Conservation (phyloP, 2,888 invertebrate species). For the Fabriciana adippe region DNA sequence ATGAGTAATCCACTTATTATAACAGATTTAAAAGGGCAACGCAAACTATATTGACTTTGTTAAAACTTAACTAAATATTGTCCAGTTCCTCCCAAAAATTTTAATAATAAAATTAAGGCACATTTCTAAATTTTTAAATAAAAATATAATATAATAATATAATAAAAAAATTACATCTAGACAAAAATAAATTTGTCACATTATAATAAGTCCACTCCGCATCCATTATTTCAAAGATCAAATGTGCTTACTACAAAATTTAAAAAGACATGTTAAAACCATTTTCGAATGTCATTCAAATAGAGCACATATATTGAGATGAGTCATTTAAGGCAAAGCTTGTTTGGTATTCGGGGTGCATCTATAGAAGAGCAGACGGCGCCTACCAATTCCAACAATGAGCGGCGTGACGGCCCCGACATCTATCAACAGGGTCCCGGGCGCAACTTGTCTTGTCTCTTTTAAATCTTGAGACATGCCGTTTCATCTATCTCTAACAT, state of each 20-base stretch:
- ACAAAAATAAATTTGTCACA: neutral
- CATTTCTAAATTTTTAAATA: neutral
- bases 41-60: too few species aligned
- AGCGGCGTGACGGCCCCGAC: conserved; percentile 63
- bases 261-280: neutral
- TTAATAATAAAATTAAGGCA: neutral
- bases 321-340: conserved; percentile 36
- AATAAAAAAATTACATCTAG: too few species aligned
- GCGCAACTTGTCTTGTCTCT: conserved; percentile 31
- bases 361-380: conserved; percentile 58
- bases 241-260: neutral
- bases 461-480: conserved; percentile 31
- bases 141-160: neutral
- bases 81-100: neutral
- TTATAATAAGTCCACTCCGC: too few species aligned
- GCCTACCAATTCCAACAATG: conserved; percentile 74
- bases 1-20: too few species aligned
- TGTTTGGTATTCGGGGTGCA: conserved; percentile 44
- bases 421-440: conserved; percentile 51
- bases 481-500: conserved; percentile 11
- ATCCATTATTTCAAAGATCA: neutral
- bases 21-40: too few species aligned
- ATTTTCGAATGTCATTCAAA: conserved; percentile 1
- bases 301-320: conserved; percentile 12
- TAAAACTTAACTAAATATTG: too few species aligned